A percentile compares a stretch with the other conserved stretches of the same genome.
These are phyloP conservation scores for Apolygus lucorum DNA, from an alignment of 1,140 invertebrate species.

Conservation along the genomic window DNA sequence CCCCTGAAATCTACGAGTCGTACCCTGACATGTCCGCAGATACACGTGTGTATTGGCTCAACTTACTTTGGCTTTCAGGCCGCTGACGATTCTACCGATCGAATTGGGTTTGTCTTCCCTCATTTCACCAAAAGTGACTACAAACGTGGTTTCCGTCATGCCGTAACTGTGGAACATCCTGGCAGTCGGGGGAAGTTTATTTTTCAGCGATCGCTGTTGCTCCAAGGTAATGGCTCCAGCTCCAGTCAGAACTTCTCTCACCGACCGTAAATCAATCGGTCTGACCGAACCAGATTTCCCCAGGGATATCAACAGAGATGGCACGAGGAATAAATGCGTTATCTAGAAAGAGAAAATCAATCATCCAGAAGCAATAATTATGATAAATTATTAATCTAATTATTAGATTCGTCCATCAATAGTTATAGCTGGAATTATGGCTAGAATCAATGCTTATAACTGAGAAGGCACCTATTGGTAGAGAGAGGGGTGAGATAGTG, in stretches of 20 bases:
- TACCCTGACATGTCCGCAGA: too few relatives aligned
- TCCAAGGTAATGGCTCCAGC: neutral
- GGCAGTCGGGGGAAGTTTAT: constrained; percentile 9
- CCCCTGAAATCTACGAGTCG: too few relatives aligned
- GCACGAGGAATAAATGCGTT: constrained; percentile 20
- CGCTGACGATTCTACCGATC: constrained; percentile 54
- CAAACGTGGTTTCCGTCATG: constrained; percentile 58
- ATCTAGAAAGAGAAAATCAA: too few relatives aligned
- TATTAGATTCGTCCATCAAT: neutral
- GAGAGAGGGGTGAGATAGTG: neutral
- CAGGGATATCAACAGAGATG: constrained; percentile 24
- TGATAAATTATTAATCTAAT: neutral
- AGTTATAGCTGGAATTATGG: neutral
- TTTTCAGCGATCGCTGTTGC: neutral
- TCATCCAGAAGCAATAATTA: neutral
- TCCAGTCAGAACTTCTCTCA: constrained; percentile 4
- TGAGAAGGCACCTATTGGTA: neutral
- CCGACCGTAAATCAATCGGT: neutral
- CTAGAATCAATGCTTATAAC: neutral
- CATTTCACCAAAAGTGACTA: constrained; percentile 45
- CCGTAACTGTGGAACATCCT: constrained; percentile 48
- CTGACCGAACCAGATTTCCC: neutral
- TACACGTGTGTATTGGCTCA: too few relatives aligned
- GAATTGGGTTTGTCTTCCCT: constrained; percentile 52
- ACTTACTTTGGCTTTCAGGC: constrained; percentile 53